Evolutionary conservation across 1,140 invertebrate genomes (phyloP).

Genomic region (Leptopilina boulardi): DNA sequence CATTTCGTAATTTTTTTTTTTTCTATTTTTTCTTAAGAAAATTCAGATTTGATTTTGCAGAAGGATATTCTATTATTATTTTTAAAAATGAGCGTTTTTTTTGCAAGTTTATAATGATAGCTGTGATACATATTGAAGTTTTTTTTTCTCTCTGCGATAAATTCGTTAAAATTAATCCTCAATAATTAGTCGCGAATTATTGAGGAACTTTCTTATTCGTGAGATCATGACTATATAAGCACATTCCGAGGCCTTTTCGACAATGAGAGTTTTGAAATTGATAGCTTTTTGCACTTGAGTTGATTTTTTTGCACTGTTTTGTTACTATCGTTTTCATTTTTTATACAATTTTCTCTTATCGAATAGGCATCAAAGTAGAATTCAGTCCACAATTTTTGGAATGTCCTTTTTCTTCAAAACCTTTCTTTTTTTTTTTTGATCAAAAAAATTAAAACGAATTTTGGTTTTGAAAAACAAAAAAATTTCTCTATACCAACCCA

Average conservation of each 20-base stretch:
- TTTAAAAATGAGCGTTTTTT: conserved; percentile 19
- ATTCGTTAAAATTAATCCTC: conserved; percentile 21
- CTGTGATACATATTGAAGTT: no score
- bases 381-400: conserved; percentile 26
- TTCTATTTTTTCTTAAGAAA: conserved; percentile 51
- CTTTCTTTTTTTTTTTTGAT: neutral
- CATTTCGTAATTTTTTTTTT: conserved; percentile 51
- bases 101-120: conserved; percentile 20
- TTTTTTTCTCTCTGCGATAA: neutral
- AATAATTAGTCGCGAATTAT: conserved; percentile 22
- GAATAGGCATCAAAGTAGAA: neutral
- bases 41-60: conserved; percentile 52
- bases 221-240: conserved; percentile 36
- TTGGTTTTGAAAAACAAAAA: conserved; percentile 16
- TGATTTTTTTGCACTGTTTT: neutral
- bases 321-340: neutral
- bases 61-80: conserved; percentile 22
- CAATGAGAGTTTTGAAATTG: conserved; percentile 12
- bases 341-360: conserved; percentile 5
- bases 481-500: neutral
- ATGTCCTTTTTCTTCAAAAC: conserved; percentile 19
- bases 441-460: conserved; percentile 17
- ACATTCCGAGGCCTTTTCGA: conserved; percentile 28
- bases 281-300: neutral
- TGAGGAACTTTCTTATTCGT: conserved; percentile 34